Evolutionary conservation across 2,113 vertebrate genomes (phyloP).

Genomic region (Rafetus swinhoei): DNA sequence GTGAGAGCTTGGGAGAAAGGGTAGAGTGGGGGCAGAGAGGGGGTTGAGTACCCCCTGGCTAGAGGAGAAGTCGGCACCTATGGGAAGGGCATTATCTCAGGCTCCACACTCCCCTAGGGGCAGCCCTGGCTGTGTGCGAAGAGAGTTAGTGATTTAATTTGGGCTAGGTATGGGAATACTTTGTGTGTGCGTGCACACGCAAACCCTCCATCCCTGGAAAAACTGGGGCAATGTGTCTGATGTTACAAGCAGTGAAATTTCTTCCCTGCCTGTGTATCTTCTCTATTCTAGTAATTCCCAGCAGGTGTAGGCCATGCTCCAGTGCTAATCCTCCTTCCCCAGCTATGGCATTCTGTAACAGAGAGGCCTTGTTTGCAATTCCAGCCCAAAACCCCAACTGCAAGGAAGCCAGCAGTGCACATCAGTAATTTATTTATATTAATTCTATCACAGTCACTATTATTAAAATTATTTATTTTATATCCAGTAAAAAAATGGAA

Average conservation of each 20-base stretch:
- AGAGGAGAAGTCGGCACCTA: no score
- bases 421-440: neutral
- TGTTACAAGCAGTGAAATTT: neutral
- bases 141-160: neutral
- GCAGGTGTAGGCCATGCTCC: neutral
- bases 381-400: neutral
- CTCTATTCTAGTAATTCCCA: neutral
- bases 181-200: neutral
- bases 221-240: neutral
- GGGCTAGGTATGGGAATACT: neutral
- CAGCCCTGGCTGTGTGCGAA: neutral
- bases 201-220: neutral
- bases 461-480: neutral
- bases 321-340: neutral
- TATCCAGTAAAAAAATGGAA: neutral
- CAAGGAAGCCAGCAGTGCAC: neutral
- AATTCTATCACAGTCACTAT: neutral
- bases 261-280: neutral
- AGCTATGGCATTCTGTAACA: neutral
- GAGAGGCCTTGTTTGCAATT: neutral
- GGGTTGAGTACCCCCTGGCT: no score
- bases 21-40: no score
- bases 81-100: no score
- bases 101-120: no score
- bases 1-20: no score